A percentile compares a stretch with the other conserved stretches of the same genome.
Evolutionary conservation across 2,888 invertebrate genomes (phyloP).

Genomic region (Drosophila nigricruria): DNA sequence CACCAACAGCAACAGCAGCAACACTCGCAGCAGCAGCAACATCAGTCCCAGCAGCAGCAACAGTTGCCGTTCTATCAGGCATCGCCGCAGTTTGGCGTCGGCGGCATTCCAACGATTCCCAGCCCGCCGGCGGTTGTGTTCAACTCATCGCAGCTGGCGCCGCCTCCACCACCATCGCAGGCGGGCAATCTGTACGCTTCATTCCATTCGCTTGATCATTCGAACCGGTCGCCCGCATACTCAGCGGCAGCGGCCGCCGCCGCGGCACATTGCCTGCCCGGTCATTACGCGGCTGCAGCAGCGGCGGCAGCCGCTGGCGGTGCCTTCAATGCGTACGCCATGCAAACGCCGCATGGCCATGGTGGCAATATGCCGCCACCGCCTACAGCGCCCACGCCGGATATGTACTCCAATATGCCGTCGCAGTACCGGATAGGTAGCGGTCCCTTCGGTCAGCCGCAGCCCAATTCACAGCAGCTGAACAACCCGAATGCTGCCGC

Average conservation of each 20-base stretch:
- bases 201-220: slow-evolving; percentile 90
- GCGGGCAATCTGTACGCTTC: slow-evolving; percentile 93
- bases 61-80: slow-evolving; percentile 88
- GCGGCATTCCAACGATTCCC: slow-evolving; percentile 93
- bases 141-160: slow-evolving; percentile 91
- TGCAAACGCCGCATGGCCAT: slow-evolving; percentile 86
- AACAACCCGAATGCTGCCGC: slow-evolving; percentile 91
- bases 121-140: slow-evolving; percentile 92
- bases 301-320: slow-evolving; percentile 85
- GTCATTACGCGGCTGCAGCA: slow-evolving; percentile 87
- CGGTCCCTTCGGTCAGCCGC: slow-evolving; percentile 83
- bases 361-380: slow-evolving; percentile 85
- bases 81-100: slow-evolving; percentile 90
- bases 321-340: slow-evolving; percentile 89
- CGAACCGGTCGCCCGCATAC: slow-evolving; percentile 91
- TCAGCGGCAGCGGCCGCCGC: slow-evolving; percentile 91
- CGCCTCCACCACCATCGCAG: slow-evolving; percentile 87
- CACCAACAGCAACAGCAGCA: slow-evolving; percentile 89
- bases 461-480: slow-evolving; percentile 90
- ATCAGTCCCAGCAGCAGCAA: slow-evolving; percentile 85
- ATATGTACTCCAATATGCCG: slow-evolving; percentile 89
- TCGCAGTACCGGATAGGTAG: slow-evolving; percentile 88
- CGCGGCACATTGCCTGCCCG: slow-evolving; percentile 87
- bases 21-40: slow-evolving; percentile 85
- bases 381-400: slow-evolving; percentile 89